Conservation (phyloP, 2,888 invertebrate species). For the Campopleginae sp. region DNA sequence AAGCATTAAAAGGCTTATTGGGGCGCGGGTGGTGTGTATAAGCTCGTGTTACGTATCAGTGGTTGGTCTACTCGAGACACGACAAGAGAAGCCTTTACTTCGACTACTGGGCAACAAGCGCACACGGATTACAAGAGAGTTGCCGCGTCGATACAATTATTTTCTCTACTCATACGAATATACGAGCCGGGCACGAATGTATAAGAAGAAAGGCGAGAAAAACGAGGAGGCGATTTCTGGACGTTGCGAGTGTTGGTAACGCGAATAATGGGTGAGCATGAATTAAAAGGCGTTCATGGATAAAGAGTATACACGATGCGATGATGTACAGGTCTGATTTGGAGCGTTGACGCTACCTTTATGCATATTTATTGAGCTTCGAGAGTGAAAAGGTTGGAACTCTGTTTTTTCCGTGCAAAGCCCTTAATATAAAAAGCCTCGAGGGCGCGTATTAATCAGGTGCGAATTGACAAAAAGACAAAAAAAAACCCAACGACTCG, state of each 20-base stretch:
- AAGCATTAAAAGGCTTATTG: slow-evolving; percentile 24
- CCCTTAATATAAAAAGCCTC: not conserved
- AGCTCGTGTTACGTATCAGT: slow-evolving; percentile 59
- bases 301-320: slow-evolving; percentile 59
- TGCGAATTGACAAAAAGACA: not conserved
- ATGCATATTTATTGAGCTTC: not conserved
- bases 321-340: slow-evolving; percentile 54
- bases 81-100: slow-evolving; percentile 53
- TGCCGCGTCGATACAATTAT: not conserved
- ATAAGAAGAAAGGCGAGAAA: not conserved
- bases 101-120: slow-evolving; percentile 20
- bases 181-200: not conserved
- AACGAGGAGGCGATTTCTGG: slow-evolving; percentile 28
- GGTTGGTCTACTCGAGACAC: slow-evolving; percentile 49
- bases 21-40: slow-evolving; percentile 51
- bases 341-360: slow-evolving; percentile 34
- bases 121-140: slow-evolving; percentile 6
- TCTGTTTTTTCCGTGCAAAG: not conserved
- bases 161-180: not conserved
- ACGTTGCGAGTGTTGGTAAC: not conserved
- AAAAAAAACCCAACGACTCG: not conserved
- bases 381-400: not conserved
- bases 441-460: not conserved
- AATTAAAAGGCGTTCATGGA: slow-evolving; percentile 56
- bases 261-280: slow-evolving; percentile 38